Evolutionary conservation across 2,113 vertebrate genomes (phyloP).

Genomic region (Datnioides undecimradiatus): DNA sequence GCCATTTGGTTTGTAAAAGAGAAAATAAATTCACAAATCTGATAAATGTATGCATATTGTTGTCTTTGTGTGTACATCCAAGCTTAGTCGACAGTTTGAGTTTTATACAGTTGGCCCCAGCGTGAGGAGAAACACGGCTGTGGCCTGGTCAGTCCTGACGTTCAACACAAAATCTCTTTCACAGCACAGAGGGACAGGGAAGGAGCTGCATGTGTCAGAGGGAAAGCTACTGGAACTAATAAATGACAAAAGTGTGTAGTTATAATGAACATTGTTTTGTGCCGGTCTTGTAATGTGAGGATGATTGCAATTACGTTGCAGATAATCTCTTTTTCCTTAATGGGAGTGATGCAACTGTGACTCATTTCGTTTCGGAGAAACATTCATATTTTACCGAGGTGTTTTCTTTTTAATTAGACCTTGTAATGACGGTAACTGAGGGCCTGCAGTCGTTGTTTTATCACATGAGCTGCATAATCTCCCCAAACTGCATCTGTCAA

Average conservation of each 20-base stretch:
- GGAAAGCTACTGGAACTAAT: background rate
- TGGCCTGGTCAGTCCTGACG: too few species aligned
- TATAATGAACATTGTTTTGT: slow-evolving; percentile 6
- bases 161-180: too few species aligned
- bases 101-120: too few species aligned
- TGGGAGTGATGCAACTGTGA: background rate
- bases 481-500: too few species aligned
- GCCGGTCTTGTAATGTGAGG: slow-evolving; percentile 17
- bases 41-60: too few species aligned
- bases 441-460: background rate
- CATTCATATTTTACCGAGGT: background rate
- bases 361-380: background rate
- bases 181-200: background rate
- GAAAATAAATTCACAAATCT: too few species aligned
- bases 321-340: slow-evolving; percentile 14
- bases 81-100: too few species aligned
- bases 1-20: too few species aligned
- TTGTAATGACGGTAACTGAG: background rate
- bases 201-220: background rate
- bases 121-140: too few species aligned
- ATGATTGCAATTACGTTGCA: slow-evolving; percentile 19
- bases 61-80: too few species aligned
- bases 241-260: slow-evolving; percentile 6
- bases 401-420: background rate
- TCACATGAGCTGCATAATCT: too few species aligned